phyloP scores from a whole-genome alignment of 2,113 vertebrate species.

The Camelus bactrianus region DNA sequence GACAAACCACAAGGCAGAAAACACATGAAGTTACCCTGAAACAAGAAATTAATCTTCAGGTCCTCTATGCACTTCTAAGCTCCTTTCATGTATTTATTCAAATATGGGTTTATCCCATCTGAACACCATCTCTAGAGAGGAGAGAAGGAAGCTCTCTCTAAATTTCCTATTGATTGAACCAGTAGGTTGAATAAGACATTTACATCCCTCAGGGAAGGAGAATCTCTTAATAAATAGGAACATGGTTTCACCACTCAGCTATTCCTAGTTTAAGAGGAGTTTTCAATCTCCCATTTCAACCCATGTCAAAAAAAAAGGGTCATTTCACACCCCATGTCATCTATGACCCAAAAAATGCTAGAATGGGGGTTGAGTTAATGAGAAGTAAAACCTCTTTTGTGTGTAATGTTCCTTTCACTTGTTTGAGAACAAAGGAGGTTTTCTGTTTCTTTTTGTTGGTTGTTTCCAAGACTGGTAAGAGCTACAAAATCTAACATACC shows the following conservation, averaged over 20 bases:
- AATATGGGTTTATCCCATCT: neutral
- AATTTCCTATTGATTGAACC: neutral
- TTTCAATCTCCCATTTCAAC: neutral
- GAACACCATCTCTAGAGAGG: neutral
- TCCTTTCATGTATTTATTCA: neutral
- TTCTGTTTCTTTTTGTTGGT: neutral
- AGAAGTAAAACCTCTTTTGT: neutral
- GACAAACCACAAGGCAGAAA: neutral
- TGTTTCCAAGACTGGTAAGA: neutral
- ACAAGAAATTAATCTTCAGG: neutral
- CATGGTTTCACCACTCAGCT: neutral
- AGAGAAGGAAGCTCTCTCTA: neutral
- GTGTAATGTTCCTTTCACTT: neutral
- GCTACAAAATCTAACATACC: neutral
- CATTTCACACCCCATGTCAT: neutral
- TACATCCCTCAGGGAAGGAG: neutral
- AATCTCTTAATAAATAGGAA: neutral
- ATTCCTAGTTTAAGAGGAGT: neutral
- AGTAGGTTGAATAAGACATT: neutral
- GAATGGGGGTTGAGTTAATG: neutral
- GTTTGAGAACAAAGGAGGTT: neutral
- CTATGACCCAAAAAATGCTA: neutral
- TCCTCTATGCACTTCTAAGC: neutral
- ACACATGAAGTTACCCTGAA: neutral
- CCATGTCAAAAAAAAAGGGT: neutral